Percentiles rank a stretch among this genome's conserved stretches.
Evolutionary conservation across 2,113 vertebrate genomes (phyloP).

Genomic region (Numenius arquata): DNA sequence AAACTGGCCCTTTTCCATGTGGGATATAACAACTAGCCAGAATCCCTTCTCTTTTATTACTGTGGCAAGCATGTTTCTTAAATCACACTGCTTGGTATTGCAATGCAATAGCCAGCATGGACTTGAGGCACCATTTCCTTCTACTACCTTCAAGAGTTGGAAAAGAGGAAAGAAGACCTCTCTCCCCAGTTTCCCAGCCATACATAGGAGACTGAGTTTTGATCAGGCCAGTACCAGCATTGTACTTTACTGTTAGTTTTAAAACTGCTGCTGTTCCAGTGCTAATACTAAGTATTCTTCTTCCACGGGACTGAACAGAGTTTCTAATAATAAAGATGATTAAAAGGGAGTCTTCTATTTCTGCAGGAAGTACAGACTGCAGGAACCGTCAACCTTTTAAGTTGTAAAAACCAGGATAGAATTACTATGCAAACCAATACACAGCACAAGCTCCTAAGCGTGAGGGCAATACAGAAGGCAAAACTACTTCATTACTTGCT

Average conservation of each 20-base stretch:
- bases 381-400: neutral
- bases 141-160: neutral
- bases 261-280: neutral
- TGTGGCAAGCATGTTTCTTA: neutral
- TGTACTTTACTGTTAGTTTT: neutral
- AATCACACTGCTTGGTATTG: neutral
- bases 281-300: neutral
- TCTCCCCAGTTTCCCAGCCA: too few species aligned
- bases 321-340: neutral
- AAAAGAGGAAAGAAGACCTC: neutral
- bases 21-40: neutral
- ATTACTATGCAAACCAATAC: constrained; percentile 10
- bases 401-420: neutral
- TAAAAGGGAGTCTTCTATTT: neutral
- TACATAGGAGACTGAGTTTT: too few species aligned
- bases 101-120: neutral
- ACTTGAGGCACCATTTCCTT: neutral
- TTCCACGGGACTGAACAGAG: neutral
- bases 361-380: neutral
- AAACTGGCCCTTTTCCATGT: neutral
- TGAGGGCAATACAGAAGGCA: neutral
- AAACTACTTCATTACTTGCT: neutral
- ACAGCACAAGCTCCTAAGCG: neutral
- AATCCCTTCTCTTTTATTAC: neutral
- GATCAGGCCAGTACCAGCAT: neutral